Evolutionary conservation across 2,113 vertebrate species (phyloP), one percentile per base, ranked within the genome.

Genomic region (Solea senegalensis): DNA sequence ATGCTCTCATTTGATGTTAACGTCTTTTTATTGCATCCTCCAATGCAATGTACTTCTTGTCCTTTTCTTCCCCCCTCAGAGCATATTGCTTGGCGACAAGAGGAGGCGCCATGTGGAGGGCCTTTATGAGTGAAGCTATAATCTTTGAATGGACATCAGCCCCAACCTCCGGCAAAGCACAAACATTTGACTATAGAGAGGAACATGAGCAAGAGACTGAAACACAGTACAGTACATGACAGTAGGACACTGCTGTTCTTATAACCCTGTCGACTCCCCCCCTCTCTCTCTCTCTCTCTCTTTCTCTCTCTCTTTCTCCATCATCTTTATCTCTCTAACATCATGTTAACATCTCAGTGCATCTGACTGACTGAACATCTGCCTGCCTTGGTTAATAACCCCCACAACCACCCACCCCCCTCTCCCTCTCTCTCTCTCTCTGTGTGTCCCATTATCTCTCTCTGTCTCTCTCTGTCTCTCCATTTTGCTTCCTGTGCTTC

Each of bases 111-210:
- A 74, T 77, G 80, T 69, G 69, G 76, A 82, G 81, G 75, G 74
- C 77, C 64, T 78, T 84, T 68, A 72, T 75, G 72, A 75, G 75
- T 14, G 80, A 86, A 74, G 82, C 82, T 75, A 61, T 81, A 69
- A 63, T 76, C 78, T 81, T 82, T 84, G 78, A 91, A 83, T 39
- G 88, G 85, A 97, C 94, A 95, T 81, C 90, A 76, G 84, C 93
- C 73, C 21, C 92, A 92, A 91, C 76, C 79, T 74, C 72, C 91
- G 90, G 94, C 94, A 96, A 97, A 98, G 97, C 96, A 98, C 97
- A 98, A 89, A 91, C 83, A 95, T 94, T 95, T 91, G 74, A 83
- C 75, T 71, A 64, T 81, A 82, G 63, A 84, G 63, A 69, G 66
- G 65, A 78, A 72, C 66, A 78, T 26, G 56, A 16, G 48, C 76